Percentiles rank a stretch among this genome's conserved stretches.
These are phyloP conservation scores for Corydoras sp. DNA, from an alignment of 2,113 vertebrate species.

Conservation along the genomic window DNA sequence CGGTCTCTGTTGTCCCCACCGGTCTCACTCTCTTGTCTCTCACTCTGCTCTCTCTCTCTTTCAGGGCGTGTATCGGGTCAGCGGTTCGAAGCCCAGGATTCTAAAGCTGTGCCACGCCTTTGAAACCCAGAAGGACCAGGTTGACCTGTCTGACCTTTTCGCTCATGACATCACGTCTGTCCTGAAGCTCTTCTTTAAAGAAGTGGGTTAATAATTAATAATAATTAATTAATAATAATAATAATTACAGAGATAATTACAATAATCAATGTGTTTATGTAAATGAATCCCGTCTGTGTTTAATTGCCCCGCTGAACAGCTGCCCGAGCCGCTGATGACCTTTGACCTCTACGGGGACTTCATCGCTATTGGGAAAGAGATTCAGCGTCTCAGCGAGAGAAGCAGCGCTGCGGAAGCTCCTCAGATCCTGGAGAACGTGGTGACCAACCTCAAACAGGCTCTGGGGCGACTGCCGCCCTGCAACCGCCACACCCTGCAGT, in stretches of 20 bases:
- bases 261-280: too few species aligned
- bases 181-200: conserved; percentile 90
- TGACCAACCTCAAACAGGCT: conserved; percentile 64
- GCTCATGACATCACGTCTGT: conserved; percentile 84
- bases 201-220: conserved; percentile 57
- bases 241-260: too few species aligned
- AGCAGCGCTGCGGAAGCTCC: conserved; percentile 45
- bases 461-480: conserved; percentile 70
- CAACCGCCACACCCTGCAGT: conserved; percentile 78
- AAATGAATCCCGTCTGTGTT: neutral
- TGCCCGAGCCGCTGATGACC: conserved; percentile 79
- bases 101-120: conserved; percentile 85
- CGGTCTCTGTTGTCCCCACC: neutral
- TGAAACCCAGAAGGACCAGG: conserved; percentile 74
- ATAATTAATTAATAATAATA: too few species aligned
- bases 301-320: conserved; percentile 57
- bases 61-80: conserved; percentile 86
- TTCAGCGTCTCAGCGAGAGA: conserved; percentile 63
- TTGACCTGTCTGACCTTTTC: conserved; percentile 82
- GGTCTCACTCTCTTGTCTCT: too few species aligned
- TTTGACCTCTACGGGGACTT: conserved; percentile 77
- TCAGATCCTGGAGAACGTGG: conserved; percentile 42
- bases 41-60: conserved; percentile 11
- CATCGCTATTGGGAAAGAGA: conserved; percentile 70
- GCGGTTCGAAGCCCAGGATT: conserved; percentile 82